Conservation (phyloP, 1,140 invertebrate genomes). For the Procambarus clarkii region DNA sequence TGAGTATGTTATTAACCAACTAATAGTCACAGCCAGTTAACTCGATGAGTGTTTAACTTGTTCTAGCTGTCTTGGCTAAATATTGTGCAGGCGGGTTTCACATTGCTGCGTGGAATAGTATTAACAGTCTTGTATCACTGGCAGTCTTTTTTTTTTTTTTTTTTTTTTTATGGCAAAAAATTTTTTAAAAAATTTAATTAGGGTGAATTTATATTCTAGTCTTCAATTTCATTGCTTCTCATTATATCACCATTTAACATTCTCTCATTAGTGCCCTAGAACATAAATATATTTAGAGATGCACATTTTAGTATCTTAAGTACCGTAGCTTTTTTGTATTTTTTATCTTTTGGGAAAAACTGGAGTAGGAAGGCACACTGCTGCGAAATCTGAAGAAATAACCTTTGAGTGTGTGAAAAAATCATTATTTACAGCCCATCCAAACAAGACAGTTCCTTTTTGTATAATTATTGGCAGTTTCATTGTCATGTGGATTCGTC, state of each 20-base stretch:
- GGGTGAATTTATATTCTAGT: neutral
- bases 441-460: neutral
- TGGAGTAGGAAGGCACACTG: neutral
- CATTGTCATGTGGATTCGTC: no score
- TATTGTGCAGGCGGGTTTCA: neutral
- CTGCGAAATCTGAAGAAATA: neutral
- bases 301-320: neutral
- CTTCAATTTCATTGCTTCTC: neutral
- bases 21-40: constrained; percentile 2
- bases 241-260: neutral
- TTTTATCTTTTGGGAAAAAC: no score
- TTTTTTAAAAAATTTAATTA: no score
- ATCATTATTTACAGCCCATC: neutral
- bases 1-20: constrained; percentile 31
- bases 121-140: neutral
- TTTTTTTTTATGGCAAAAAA: no score
- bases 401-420: neutral
- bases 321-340: no score
- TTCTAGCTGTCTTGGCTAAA: constrained; percentile 7
- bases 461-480: neutral
- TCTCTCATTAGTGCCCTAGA: neutral
- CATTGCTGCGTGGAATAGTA: neutral
- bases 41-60: neutral
- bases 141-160: neutral
- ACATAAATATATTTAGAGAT: neutral